These are phyloP conservation scores for Rhopalosiphum nymphaeae DNA, from an alignment of 2,888 invertebrate species.

Conservation along the genomic window DNA sequence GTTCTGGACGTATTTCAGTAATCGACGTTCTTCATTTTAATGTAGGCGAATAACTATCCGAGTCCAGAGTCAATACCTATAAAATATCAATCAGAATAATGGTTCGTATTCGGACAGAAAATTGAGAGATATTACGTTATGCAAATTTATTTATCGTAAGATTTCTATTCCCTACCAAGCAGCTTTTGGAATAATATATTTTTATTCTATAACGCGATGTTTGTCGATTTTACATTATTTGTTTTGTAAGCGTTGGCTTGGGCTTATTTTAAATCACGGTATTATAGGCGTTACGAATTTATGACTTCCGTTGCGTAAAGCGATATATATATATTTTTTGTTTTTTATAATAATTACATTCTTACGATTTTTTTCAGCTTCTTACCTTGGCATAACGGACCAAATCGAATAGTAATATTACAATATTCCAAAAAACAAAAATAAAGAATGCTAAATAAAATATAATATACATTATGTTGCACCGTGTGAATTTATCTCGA, in stretches of 20 bases:
- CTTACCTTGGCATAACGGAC: background rate
- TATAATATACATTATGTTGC: background rate
- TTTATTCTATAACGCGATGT: background rate
- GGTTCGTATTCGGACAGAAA: background rate
- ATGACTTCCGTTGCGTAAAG: background rate
- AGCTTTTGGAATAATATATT: background rate
- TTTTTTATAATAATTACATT: background rate
- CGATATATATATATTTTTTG: background rate
- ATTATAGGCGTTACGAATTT: background rate
- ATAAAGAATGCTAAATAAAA: background rate
- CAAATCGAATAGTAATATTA: background rate
- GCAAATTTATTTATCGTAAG: background rate
- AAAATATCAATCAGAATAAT: background rate
- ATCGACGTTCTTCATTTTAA: background rate
- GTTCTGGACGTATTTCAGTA: background rate
- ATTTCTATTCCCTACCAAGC: background rate
- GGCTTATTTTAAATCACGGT: background rate
- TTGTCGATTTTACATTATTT: background rate
- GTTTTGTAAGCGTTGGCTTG: background rate
- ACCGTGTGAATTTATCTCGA: background rate
- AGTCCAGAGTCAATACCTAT: background rate
- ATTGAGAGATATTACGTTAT: background rate
- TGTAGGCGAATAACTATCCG: background rate
- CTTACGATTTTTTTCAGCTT: background rate
- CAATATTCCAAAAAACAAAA: background rate